Base-by-base conservation (phyloP, 2,888 invertebrate species). In the Xestia ashworthii region DNA sequence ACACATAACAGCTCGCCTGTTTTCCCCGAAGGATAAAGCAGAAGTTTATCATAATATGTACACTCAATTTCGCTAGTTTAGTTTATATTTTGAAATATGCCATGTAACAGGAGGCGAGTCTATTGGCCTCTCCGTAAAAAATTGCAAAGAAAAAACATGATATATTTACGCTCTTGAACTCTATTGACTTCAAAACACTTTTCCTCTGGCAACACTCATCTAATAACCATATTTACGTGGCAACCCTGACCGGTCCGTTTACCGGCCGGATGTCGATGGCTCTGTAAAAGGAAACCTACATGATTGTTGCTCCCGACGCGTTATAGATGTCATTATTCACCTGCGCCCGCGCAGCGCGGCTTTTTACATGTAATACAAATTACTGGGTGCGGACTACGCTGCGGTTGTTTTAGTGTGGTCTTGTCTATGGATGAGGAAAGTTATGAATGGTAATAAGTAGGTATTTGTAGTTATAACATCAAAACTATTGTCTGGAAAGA, bases 271-370 rank as follows among this genome's bases (percentile, higher is more conserved):
- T 95, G 95, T 94, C 93, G 93, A 92, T 88, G 92, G 91, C 88
- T 87, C 93, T 93, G 88, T 91, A 91, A 92, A 93, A 94, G 94
- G 95, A 94, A 95, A 95, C 87, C 90, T 90, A 92, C 93, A 92
- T 93, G 94, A 95, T 94, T 93, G 93, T 93, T 92, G 90, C 92
- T 92, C 90, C 92, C 92, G 92, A 93, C 92, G 89, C 90, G 92
- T 94, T 95, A 94, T 94, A 90, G 93, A 91, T 93, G 93, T 93
- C 93, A 93, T 95, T 95, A 95, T 94, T 94, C 93, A 92, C 92
- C 89, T 88, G 90, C 87, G 88, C 88, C 81, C 64, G 87, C 82
- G 87, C 77, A 60, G 81, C 71, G 65, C 81, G 74, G 83, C 84
- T 87, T 86, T 89, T 88, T 86, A 89, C 86, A 81, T 85, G 82